These are phyloP conservation scores for Cynopterus sphinx DNA, from an alignment of 2,797 vertebrate genomes.

Conservation along the genomic window DNA sequence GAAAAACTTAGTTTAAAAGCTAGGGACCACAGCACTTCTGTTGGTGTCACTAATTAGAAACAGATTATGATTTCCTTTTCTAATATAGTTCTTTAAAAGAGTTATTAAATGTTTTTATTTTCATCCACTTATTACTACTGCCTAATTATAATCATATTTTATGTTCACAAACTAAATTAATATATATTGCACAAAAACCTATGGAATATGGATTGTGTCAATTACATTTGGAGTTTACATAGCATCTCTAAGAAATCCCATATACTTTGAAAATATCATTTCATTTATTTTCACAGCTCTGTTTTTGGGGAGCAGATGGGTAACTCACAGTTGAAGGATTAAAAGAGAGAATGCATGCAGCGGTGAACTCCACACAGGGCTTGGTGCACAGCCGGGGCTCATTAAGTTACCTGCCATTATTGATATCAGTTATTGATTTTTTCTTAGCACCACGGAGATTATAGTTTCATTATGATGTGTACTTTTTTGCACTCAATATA, in stretches of 20 bases:
- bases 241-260: not conserved
- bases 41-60: not conserved
- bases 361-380: not conserved
- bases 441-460: not conserved
- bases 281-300: not conserved
- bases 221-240: not conserved
- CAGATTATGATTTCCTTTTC: not conserved
- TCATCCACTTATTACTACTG: not conserved
- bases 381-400: not conserved
- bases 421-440: not conserved
- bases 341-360: not conserved
- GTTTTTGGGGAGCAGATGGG: not conserved
- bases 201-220: not conserved
- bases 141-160: constrained; percentile 22
- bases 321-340: not conserved
- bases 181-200: not conserved
- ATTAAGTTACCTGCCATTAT: not conserved
- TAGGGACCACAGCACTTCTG: not conserved
- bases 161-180: not conserved
- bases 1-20: not conserved
- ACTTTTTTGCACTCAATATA: not conserved
- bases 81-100: not conserved
- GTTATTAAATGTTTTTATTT: constrained; percentile 3
- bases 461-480: not conserved
- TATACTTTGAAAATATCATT: not conserved